These are phyloP conservation scores for Candidula unifasciata DNA, from an alignment of 2,888 invertebrate species.

Conservation along the genomic window DNA sequence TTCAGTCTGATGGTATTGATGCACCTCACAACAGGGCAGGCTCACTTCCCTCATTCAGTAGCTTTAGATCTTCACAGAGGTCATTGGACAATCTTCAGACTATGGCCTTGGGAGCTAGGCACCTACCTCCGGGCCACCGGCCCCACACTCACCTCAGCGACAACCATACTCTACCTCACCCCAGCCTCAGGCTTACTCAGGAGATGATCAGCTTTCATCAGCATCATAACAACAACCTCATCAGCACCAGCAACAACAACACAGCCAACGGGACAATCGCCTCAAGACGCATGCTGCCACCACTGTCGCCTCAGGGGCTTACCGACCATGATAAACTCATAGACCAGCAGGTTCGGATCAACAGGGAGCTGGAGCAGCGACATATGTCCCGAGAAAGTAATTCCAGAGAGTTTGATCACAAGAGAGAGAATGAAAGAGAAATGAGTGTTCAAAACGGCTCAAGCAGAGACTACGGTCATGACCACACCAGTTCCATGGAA, in stretches of 20 bases:
- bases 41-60: conserved; percentile 54
- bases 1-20: conserved; percentile 38
- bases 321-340: conserved; percentile 63
- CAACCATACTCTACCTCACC: conserved; percentile 59
- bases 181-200: conserved; percentile 48
- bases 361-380: conserved; percentile 23
- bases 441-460: conserved; percentile 8
- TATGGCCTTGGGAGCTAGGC: conserved; percentile 33
- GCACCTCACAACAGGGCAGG: conserved; percentile 39
- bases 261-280: conserved; percentile 61
- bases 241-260: conserved; percentile 22
- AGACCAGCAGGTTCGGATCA: conserved; percentile 15
- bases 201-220: conserved; percentile 50
- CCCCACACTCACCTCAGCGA: conserved; percentile 41
- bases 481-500: not conserved
- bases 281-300: conserved; percentile 69
- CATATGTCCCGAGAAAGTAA: conserved; percentile 28
- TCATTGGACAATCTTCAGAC: conserved; percentile 35
- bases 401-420: not conserved
- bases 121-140: conserved; percentile 38
- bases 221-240: conserved; percentile 38
- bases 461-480: conserved; percentile 12
- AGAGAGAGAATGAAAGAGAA: conserved; percentile 31
- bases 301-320: conserved; percentile 69
- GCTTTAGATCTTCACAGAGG: conserved; percentile 46